These are phyloP conservation scores for Erebia palarica DNA, from an alignment of 2,888 invertebrate species.

Conservation along the genomic window DNA sequence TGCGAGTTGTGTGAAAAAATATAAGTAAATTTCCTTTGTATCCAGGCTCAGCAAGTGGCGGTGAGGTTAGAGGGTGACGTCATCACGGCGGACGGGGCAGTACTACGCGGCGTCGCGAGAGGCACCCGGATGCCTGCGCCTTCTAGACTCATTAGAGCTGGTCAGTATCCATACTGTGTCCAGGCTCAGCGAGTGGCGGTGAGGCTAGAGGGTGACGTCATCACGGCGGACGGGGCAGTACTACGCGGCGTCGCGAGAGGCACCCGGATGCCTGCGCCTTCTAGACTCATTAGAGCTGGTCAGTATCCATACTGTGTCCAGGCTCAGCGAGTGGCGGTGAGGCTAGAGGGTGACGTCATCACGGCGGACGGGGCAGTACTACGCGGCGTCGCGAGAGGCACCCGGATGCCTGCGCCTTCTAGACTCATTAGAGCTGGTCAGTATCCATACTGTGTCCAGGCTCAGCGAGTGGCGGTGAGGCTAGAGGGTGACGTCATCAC, in stretches of 20 bases:
- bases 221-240: conserved; percentile 14
- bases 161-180: conserved; percentile 23
- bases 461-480: too few species aligned
- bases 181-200: too few species aligned
- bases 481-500: background rate
- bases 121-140: conserved; percentile 72
- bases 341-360: conserved; percentile 98
- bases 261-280: too few species aligned
- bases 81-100: conserved; percentile 96
- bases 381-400: conserved; percentile 84
- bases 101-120: conserved; percentile 87
- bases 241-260: conserved; percentile 72
- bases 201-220: too few species aligned
- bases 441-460: background rate
- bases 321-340: conserved; percentile 97
- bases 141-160: conserved; percentile 40
- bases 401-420: conserved; percentile 62
- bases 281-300: too few species aligned
- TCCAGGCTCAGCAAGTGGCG: conserved; percentile 94
- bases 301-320: conserved; percentile 51
- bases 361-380: conserved; percentile 95
- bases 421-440: conserved; percentile 41
- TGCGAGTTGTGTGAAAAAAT: background rate
- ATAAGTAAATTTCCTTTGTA: too few species aligned
- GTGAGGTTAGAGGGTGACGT: conserved; percentile 96